Base-by-base conservation (phyloP, 2,888 invertebrate genomes). In the Plebejus argus region DNA sequence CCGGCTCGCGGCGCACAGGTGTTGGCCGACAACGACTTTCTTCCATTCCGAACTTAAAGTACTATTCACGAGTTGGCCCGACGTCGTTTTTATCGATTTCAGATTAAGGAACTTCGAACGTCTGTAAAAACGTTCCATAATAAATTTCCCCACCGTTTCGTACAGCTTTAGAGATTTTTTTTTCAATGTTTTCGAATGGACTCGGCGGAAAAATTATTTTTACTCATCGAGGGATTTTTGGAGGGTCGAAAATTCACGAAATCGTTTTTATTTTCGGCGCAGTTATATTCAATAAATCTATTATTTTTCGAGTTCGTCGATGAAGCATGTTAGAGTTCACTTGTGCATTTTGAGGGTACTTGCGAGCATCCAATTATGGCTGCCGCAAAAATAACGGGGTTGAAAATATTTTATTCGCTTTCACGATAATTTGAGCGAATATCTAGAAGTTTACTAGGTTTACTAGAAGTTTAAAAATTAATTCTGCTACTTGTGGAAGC, bases 31-130 rank as follows among this genome's bases (percentile, higher is more conserved):
- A 89, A 89, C 86, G 90, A 90, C 88, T 91, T 91, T 88, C 90
- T 90, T 88, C 88, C 88, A 89, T 88, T 90, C 84, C 86, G 79
- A 91, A 92, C 91, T 91, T 89, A 89, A 87, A 89, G 90, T 90
- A 91, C 90, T 89, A 91, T 91, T 92, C 90, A 86, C 88, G 91
- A 93, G 88, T 93, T 92, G 89, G 88, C 88, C 89, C 88, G 85
- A 86, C 90, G 89, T 88, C 90, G 89, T 90, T 91, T 84, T 88
- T 87, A 93, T 93, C 92, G 93, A 93, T 93, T 93, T 93, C 89
- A 93, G 93, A 93, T 93, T 93, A 93, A 90, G 92, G 86, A 91
- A 93, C 90, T 91, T 89, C 83, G 89, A 87, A 89, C 87, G 90
- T 88, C 89, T 90, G 88, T 90, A 90, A 92, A 91, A 93, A 92